Percentiles rank a stretch among this genome's conserved stretches.
phyloP scores from a whole-genome alignment of 2,797 vertebrate species.

The Anniella stebbinsi region DNA sequence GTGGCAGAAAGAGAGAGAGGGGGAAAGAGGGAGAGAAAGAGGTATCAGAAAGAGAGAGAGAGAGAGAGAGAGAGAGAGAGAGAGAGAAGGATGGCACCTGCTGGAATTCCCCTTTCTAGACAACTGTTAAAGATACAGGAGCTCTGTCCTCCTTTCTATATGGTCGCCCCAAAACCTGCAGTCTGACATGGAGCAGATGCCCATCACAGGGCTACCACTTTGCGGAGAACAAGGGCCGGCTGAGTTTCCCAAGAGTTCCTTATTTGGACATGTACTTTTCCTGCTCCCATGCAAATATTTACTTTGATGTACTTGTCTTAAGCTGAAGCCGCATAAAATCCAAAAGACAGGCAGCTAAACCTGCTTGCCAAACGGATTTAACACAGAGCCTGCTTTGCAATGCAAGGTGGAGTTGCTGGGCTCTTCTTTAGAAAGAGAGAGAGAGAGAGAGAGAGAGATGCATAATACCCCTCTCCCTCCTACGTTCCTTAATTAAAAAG shows the following conservation, averaged over 20 bases:
- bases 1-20: too few relatives aligned
- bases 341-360: constrained; percentile 59
- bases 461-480: not conserved
- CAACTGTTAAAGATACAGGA: too few relatives aligned
- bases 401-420: too few relatives aligned
- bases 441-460: not conserved
- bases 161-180: too few relatives aligned
- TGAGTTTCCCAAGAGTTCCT: constrained; percentile 54
- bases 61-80: too few relatives aligned
- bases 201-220: not conserved
- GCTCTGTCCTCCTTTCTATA: too few relatives aligned
- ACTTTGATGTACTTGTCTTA: not conserved
- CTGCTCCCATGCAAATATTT: not conserved
- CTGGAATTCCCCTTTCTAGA: too few relatives aligned
- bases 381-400: not conserved
- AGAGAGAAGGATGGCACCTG: too few relatives aligned
- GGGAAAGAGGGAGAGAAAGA: too few relatives aligned
- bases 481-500: not conserved
- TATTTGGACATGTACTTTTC: constrained; percentile 69
- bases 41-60: too few relatives aligned
- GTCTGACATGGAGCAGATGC: not conserved
- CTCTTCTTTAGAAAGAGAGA: not conserved
- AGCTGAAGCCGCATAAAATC: not conserved
- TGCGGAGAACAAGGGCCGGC: too few relatives aligned
- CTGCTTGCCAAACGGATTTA: constrained; percentile 60